Evolutionary conservation across 2,888 invertebrate genomes (phyloP).

Genomic region (Catonia carolina): DNA sequence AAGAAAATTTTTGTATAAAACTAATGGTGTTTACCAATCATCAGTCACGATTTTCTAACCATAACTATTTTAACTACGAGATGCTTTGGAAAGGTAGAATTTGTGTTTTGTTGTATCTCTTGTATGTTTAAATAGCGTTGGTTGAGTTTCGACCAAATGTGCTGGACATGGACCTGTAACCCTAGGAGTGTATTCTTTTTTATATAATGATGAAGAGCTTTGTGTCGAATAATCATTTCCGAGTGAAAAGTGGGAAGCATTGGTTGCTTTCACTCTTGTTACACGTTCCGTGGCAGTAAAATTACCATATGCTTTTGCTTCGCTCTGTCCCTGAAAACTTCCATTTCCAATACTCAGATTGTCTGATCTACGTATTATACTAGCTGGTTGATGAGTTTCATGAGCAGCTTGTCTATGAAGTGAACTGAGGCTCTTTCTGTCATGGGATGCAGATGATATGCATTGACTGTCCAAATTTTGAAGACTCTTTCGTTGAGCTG

Average conservation of each 20-base stretch:
- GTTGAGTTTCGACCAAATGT: constrained; percentile 62
- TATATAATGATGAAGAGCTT: constrained; percentile 56
- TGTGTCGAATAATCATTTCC: constrained; percentile 50
- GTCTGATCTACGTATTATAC: constrained; percentile 52
- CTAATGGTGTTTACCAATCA: too few species aligned
- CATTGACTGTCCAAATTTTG: constrained; percentile 67
- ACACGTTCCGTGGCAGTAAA: constrained; percentile 56
- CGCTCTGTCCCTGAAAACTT: constrained; percentile 62
- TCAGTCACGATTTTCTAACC: too few species aligned
- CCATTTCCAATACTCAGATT: constrained; percentile 61
- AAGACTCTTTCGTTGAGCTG: constrained; percentile 68
- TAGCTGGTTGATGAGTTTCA: constrained; percentile 27
- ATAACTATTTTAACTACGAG: too few species aligned
- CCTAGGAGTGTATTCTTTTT: constrained; percentile 66
- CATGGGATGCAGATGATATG: constrained; percentile 41
- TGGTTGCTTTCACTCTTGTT: constrained; percentile 48
- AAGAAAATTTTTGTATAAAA: too few species aligned
- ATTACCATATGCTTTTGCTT: constrained; percentile 61
- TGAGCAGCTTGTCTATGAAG: constrained; percentile 57
- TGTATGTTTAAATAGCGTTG: constrained; percentile 67
- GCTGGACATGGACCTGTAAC: constrained; percentile 74
- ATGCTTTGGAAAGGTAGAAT: constrained; percentile 65
- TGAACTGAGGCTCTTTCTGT: constrained; percentile 68
- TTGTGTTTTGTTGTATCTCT: constrained; percentile 78
- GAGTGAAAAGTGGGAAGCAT: constrained; percentile 67